Evolutionary conservation across 2,888 invertebrate species (phyloP).

Genomic region (Agapetus fuscipes): DNA sequence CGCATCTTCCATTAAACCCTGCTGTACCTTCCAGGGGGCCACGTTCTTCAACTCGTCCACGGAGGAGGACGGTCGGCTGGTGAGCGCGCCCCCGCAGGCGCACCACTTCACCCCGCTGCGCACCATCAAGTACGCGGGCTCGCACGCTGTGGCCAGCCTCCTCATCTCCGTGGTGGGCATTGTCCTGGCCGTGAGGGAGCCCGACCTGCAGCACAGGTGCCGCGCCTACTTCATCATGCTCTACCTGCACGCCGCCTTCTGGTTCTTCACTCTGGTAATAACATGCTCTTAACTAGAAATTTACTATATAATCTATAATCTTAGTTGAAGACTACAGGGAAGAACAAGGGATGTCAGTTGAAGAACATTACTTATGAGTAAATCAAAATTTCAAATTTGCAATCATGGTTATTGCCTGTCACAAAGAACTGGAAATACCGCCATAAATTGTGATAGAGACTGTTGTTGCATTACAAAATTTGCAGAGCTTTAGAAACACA

Average conservation of each 20-base stretch:
- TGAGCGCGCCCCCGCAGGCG: slow-evolving; percentile 13
- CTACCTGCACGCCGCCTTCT: slow-evolving; percentile 46
- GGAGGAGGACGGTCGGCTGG: slow-evolving; percentile 19
- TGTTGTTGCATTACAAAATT: too few relatives aligned
- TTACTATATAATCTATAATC: too few relatives aligned
- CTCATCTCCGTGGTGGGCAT: slow-evolving; percentile 19
- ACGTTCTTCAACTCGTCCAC: slow-evolving; percentile 19
- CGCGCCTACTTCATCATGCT: slow-evolving; percentile 49
- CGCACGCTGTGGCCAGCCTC: slow-evolving; percentile 14
- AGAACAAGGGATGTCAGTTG: too few relatives aligned
- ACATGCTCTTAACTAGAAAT: too few relatives aligned
- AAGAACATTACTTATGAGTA: too few relatives aligned
- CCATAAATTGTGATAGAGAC: too few relatives aligned
- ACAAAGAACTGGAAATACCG: too few relatives aligned
- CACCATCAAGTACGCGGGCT: slow-evolving; percentile 14
- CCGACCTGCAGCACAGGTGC: slow-evolving; percentile 36
- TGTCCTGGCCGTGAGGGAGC: slow-evolving; percentile 27
- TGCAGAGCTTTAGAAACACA: too few relatives aligned
- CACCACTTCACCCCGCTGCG: slow-evolving; percentile 18
- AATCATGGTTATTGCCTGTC: too few relatives aligned
- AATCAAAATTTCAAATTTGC: too few relatives aligned
- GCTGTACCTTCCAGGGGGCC: slow-evolving; percentile 17
- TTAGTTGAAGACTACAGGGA: too few relatives aligned
- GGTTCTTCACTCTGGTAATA: slow-evolving; percentile 50
- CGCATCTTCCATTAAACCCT: too few relatives aligned